Evolutionary conservation across 2,797 vertebrate genomes (phyloP), one percentile per base, ranked within the genome.

Genomic region (Tokudaia muenninki): DNA sequence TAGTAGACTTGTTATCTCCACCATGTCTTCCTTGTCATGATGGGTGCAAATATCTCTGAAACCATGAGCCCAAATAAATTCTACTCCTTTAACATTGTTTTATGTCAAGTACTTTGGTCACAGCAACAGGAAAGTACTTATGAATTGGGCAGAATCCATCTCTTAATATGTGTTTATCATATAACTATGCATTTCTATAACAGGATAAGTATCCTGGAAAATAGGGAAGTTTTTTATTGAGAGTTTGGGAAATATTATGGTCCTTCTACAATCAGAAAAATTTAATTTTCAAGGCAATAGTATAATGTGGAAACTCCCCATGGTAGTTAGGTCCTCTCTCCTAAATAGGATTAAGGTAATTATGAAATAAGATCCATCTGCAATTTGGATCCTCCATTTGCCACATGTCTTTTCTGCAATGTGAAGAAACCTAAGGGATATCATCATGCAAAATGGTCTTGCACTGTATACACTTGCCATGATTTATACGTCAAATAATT

Each of bases 61-160:
- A 34, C 9, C 29, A 89, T 44, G 37, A 34, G 3, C 29, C 29
- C 61, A 89, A 77, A 75, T 77, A 22, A 75, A 34, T 14, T 34
- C 34, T 34, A 2, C 17, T 41, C 29, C 37, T 2, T 31, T 31
- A 34, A 2, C 31, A 21, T 7, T 31, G 24, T 74, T 57, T 67
- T 67, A 16, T 44, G 26, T 4, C 52, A 88, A 44, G 70, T 44
- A 14, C 19, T 75, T 44, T 77, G 72, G 37, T 61, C 37, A 34
- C 37, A 59, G 29, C 17, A 50, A n/a, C 67, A 72, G 37, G 67
- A 57, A 52, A 55, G 8, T 72, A 88, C 74, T 37, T 75, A 31
- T 12, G 3, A 44, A 6, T 3, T 3, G 24, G 21, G 13, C 3
- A 4, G 1, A 3, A 55, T 22, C 5, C 13, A 59, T 70, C 59